Evolutionary conservation across 2,797 vertebrate genomes (phyloP).

Genomic region (Toxotes lorentzi): DNA sequence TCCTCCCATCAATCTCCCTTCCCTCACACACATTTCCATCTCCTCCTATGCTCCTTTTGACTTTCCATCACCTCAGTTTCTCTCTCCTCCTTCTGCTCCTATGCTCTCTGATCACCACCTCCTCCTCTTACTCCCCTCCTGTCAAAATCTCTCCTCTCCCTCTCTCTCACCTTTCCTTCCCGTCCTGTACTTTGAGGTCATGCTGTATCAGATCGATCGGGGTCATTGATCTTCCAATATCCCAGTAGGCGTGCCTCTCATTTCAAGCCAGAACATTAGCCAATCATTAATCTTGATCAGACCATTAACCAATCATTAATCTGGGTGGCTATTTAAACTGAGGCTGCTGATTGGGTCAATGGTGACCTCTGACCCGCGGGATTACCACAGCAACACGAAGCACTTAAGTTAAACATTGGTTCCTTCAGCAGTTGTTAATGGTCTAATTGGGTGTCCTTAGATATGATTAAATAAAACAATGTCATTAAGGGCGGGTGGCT

Average conservation of each 20-base stretch:
- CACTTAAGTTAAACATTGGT: conserved; percentile 23
- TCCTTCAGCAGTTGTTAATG: conserved; percentile 31
- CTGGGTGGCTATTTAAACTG: conserved; percentile 36
- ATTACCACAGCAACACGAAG: conserved; percentile 22
- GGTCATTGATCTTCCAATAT: conserved; percentile 58
- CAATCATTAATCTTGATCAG: conserved; percentile 70
- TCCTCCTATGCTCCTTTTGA: no score
- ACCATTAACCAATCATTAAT: conserved; percentile 69
- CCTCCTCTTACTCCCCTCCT: background rate
- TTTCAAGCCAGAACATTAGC: conserved; percentile 64
- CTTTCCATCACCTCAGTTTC: no score
- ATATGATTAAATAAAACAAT: conserved; percentile 41
- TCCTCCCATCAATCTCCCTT: background rate
- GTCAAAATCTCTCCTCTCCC: conserved; percentile 23
- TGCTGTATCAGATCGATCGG: conserved; percentile 57
- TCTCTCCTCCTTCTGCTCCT: conserved; percentile 3
- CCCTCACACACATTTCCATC: conserved; percentile 8
- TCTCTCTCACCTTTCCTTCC: conserved; percentile 7
- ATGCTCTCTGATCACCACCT: conserved; percentile 27
- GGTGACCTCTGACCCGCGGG: conserved; percentile 46
- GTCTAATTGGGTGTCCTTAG: conserved; percentile 19
- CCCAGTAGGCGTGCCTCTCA: conserved; percentile 30
- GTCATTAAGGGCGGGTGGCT: conserved; percentile 14
- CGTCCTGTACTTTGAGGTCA: conserved; percentile 48
- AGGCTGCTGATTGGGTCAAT: conserved; percentile 51